A percentile compares a stretch with the other conserved stretches of the same genome.
Conservation (phyloP, 2,888 invertebrate species). For the Polydrusus pterygomalis region DNA sequence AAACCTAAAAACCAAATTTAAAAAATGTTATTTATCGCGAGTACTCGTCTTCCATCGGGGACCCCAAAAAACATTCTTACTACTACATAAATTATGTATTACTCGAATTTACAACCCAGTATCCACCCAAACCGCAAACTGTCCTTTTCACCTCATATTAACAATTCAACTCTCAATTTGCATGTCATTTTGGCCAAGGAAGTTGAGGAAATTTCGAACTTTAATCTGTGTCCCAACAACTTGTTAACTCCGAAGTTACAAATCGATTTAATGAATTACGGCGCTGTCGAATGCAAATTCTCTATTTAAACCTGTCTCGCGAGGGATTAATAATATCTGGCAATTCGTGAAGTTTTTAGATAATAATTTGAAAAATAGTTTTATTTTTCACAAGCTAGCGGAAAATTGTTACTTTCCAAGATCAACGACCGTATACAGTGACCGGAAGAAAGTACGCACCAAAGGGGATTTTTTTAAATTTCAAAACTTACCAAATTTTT, state of each 20-base stretch:
- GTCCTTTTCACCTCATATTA: conserved; percentile 45
- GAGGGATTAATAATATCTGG: conserved; percentile 4
- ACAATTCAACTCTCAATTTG: conserved; percentile 49
- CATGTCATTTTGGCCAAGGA: conserved; percentile 48
- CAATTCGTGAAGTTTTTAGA: not conserved
- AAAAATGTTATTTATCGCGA: too few relatives aligned
- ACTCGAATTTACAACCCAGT: conserved; percentile 24
- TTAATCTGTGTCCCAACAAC: conserved; percentile 48
- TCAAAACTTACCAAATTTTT: too few relatives aligned
- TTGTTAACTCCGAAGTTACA: conserved; percentile 50
- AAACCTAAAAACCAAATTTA: too few relatives aligned
- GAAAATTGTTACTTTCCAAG: too few relatives aligned
- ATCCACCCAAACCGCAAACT: conserved; percentile 31
- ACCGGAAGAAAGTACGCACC: too few relatives aligned
- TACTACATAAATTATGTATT: conserved; percentile 42
- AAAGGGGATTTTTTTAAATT: too few relatives aligned
- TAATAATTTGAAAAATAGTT: not conserved
- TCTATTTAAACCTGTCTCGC: conserved; percentile 8
- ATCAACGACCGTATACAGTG: too few relatives aligned
- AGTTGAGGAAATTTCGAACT: conserved; percentile 50
- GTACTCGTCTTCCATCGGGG: too few relatives aligned
- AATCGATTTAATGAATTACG: conserved; percentile 39
- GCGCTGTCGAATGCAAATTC: conserved; percentile 20
- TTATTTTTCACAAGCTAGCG: too few relatives aligned
- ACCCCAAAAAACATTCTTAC: not conserved